These are phyloP conservation scores for Orestias chungarensis DNA, from an alignment of 2,797 vertebrate species.

Conservation along the genomic window DNA sequence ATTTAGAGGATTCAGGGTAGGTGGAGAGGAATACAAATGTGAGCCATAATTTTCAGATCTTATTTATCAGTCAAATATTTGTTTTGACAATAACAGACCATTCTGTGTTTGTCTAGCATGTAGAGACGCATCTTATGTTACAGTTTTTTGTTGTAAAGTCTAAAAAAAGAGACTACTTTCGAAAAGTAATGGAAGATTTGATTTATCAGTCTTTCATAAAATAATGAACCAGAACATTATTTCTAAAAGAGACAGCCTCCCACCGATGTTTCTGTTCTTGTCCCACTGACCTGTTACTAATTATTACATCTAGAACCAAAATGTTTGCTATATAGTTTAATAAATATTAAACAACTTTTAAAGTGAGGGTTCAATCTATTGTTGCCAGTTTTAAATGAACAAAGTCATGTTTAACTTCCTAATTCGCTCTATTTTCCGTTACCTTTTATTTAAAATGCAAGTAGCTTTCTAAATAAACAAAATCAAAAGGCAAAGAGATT, in stretches of 20 bases:
- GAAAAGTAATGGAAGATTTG: background rate
- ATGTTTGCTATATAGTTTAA: background rate
- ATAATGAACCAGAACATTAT: background rate
- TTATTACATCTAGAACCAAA: background rate
- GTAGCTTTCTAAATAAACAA: too few species aligned
- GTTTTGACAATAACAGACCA: background rate
- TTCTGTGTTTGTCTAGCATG: background rate
- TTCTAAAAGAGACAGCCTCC: background rate
- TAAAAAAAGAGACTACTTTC: background rate
- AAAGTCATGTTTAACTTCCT: background rate
- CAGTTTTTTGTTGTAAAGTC: too few species aligned
- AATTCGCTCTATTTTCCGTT: too few species aligned
- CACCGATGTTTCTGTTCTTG: background rate
- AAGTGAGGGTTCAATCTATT: background rate
- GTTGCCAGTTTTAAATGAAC: background rate
- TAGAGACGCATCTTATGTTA: too few species aligned
- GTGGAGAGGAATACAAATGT: background rate
- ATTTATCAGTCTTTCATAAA: background rate
- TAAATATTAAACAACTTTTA: background rate
- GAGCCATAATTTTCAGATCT: background rate
- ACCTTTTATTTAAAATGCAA: background rate
- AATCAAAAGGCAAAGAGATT: too few species aligned
- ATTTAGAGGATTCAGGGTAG: background rate
- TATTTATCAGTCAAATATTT: too few species aligned
- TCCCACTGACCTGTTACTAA: background rate